These are phyloP conservation scores for Sylvilagus floridanus DNA, from an alignment of 2,797 vertebrate species.

Conservation along the genomic window DNA sequence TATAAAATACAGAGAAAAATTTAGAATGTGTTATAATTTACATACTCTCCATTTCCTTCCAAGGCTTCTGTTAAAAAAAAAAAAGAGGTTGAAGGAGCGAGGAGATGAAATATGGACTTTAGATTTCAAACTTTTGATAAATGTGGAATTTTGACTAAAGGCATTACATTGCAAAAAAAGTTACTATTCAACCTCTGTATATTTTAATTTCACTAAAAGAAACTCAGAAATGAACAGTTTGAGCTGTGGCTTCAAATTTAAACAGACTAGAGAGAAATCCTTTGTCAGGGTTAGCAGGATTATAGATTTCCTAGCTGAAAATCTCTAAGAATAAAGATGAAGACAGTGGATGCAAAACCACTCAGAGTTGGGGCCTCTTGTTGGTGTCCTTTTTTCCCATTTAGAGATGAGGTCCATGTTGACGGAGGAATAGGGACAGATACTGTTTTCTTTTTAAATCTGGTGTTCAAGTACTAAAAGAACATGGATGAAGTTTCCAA, in stretches of 20 bases:
- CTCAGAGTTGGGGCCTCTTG: neutral
- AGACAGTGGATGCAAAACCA: neutral
- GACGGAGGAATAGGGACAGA: neutral
- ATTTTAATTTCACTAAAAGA: slow-evolving; percentile 29
- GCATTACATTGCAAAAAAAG: neutral
- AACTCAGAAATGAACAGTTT: slow-evolving; percentile 12
- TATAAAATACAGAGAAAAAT: neutral
- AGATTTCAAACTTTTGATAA: slow-evolving; percentile 13
- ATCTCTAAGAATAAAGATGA: neutral
- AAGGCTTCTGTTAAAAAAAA: neutral
- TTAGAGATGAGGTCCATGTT: neutral
- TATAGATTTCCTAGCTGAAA: slow-evolving; percentile 11
- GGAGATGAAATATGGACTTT: neutral
- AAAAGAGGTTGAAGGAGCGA: neutral
- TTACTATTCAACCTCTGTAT: slow-evolving; percentile 10
- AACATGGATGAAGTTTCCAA: neutral
- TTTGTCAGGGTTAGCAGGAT: neutral
- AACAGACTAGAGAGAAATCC: slow-evolving; percentile 26
- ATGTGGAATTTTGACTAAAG: slow-evolving; percentile 35
- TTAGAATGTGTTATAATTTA: neutral
- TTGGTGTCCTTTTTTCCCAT: neutral
- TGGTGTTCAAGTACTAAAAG: neutral
- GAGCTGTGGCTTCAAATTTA: neutral
- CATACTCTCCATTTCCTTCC: neutral
- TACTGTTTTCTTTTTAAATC: neutral